Conservation (phyloP, 2,113 vertebrate species). For the Scortum barcoo region DNA sequence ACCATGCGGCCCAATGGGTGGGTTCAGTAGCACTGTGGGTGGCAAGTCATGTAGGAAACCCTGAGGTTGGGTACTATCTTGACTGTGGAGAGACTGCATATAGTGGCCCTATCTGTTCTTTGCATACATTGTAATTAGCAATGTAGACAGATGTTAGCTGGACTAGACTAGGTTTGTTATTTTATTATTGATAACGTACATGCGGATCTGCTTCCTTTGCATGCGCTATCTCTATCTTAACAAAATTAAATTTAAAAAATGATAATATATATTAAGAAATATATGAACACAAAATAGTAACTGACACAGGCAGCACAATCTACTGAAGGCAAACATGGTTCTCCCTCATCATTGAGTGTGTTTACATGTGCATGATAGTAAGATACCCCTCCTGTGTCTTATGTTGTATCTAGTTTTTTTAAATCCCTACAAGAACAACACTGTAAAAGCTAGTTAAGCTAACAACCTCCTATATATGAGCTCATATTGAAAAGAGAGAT, state of each 20-base stretch:
- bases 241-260: neutral
- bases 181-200: neutral
- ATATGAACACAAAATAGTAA: neutral
- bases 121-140: neutral
- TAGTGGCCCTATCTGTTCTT: neutral
- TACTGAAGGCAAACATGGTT: neutral
- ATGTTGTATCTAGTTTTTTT: too few species aligned
- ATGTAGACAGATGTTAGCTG: neutral
- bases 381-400: too few species aligned
- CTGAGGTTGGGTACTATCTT: conserved; percentile 3
- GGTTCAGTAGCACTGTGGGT: neutral
- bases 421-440: too few species aligned
- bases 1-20: conserved; percentile 7
- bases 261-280: too few species aligned
- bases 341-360: neutral
- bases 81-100: neutral
- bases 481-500: too few species aligned
- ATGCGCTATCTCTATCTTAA: neutral
- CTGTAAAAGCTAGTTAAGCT: too few species aligned
- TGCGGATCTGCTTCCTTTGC: neutral
- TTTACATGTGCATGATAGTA: neutral
- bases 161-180: neutral
- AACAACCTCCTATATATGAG: too few species aligned
- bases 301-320: neutral
- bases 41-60: conserved; percentile 2